Conservation (phyloP, 2,797 vertebrate species). For the Carduelis carduelis region DNA sequence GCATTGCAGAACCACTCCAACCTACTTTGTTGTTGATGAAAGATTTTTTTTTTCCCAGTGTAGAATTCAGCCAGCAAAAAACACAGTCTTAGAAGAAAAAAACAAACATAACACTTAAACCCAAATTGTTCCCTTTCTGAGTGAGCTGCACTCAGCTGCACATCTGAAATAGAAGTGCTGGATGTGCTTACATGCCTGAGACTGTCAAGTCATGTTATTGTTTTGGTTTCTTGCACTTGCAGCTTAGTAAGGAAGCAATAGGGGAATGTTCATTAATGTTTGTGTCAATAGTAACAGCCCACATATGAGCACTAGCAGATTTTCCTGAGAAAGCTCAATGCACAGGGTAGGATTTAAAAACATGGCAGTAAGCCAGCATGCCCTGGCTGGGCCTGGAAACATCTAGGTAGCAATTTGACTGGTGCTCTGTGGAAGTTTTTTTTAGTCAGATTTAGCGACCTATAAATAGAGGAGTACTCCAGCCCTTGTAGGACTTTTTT, state of each 20-base stretch:
- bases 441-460: conserved; percentile 2
- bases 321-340: not conserved
- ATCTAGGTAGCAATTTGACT: conserved; percentile 53
- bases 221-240: conserved; percentile 6
- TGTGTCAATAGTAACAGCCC: conserved; percentile 23
- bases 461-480: conserved; percentile 53
- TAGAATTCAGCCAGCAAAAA: not conserved
- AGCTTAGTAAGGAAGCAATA: not conserved
- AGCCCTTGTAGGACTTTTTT: conserved; percentile 21
- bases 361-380: not conserved
- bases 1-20: not conserved
- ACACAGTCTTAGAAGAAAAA: not conserved
- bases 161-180: not conserved
- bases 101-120: not conserved
- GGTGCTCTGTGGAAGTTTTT: conserved; percentile 2
- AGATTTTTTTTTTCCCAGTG: not conserved
- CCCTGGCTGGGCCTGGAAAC: conserved; percentile 21
- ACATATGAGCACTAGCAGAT: not conserved
- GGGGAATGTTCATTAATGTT: not conserved
- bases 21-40: not conserved
- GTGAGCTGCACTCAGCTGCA: not conserved
- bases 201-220: not conserved
- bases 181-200: not conserved
- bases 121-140: not conserved
- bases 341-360: conserved; percentile 12